Evolutionary conservation across 2,113 vertebrate species (phyloP).

Genomic region (Mugil cephalus): DNA sequence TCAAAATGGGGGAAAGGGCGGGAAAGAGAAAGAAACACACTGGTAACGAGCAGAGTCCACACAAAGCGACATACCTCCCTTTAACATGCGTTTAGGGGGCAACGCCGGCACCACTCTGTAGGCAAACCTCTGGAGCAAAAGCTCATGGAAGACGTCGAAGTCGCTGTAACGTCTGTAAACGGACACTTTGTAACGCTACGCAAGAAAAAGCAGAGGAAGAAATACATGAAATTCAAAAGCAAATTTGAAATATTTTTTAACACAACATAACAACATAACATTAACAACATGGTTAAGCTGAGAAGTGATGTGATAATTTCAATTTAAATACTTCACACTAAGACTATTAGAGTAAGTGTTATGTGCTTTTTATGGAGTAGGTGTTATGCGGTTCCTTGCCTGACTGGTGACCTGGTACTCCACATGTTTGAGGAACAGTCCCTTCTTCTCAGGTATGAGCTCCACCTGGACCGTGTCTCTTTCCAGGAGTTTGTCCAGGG

Average conservation of each 20-base stretch:
- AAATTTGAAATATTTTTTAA: too few species aligned
- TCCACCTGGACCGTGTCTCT: conserved; percentile 91
- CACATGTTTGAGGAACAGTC: conserved; percentile 97
- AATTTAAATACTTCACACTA: too few species aligned
- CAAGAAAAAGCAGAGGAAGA: background rate
- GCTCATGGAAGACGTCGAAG: conserved; percentile 96
- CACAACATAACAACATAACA: too few species aligned
- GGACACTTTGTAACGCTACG: conserved; percentile 89
- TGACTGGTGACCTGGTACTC: conserved; percentile 97
- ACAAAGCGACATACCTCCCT: conserved; percentile 87
- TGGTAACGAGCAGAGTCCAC: background rate
- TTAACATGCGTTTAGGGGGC: conserved; percentile 94
- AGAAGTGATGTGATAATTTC: too few species aligned
- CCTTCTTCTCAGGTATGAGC: conserved; percentile 97
- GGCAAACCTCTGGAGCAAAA: conserved; percentile 92
- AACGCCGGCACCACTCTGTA: conserved; percentile 95
- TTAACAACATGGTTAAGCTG: too few species aligned
- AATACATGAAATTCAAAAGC: background rate
- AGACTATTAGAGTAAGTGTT: too few species aligned
- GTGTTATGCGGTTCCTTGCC: conserved; percentile 76
- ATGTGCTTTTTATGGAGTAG: background rate
- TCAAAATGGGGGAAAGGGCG: background rate
- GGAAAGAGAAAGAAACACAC: background rate
- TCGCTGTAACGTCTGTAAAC: conserved; percentile 95
- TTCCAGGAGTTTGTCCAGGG: conserved; percentile 88